Evolutionary conservation across 92 coral and sea anemone genomes (phyloP), one percentile per base, ranked within the genome.

Genomic region (Micromussa lordhowensis): DNA sequence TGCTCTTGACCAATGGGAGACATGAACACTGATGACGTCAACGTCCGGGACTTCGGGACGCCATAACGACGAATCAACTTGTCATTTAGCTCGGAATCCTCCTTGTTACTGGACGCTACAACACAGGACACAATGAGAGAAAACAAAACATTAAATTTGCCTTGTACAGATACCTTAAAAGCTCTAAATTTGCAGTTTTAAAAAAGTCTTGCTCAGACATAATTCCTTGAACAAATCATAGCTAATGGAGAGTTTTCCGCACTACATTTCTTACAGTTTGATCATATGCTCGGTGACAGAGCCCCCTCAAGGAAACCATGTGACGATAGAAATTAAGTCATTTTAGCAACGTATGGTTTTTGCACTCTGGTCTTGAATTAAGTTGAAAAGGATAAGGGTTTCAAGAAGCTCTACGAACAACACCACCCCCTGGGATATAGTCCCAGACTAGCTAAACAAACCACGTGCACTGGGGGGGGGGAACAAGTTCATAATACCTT

Each of bases 1-100:
- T 94, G 99, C 53, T 97, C 98, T 73, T 87, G 91, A 75, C 99
- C 98, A 88, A 97, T 95, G 17, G 98, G 96, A 38, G 98, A 93
- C 69, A 82, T 87, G 93, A 96, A 94, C 48, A 73, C 86, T 54
- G 96, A 92, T 74, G 98, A 94, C 82, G 86, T 85, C 59, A 94
- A 77, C 59, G 86, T 78, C 19, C 83, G 61, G 26, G 99, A 97
- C 87, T 91, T 85, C 30, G 83, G 82, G 22, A 94, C 80, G 0
- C 99, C 99, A 79, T 94, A 97, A 61, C 94, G 93, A n/a, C 96
- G 91, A 70, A 94, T 51, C 75, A 96, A 78, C 85, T 85, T 85
- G 40, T 84, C 81, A 63, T 86, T 92, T 22, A 96, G 81, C 53
- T 82, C 87, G 49, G 88, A 58, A 49, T 89, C 91, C 24, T 91